These are phyloP conservation scores for Druon quercuslanigerum DNA, from an alignment of 1,140 invertebrate species.

Conservation along the genomic window DNA sequence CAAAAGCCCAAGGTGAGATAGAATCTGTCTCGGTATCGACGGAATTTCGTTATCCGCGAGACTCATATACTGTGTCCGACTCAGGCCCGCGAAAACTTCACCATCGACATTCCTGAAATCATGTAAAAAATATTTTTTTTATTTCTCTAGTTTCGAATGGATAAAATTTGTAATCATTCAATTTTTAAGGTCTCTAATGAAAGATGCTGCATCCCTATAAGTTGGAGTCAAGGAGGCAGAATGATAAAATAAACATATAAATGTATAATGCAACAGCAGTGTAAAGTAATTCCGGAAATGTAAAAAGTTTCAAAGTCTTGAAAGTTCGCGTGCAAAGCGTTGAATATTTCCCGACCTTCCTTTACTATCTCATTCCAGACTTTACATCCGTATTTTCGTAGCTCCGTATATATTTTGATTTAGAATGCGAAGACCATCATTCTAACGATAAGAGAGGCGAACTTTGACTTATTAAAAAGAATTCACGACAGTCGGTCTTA, in stretches of 20 bases:
- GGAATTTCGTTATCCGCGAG: constrained; percentile 84
- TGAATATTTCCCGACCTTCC: background rate
- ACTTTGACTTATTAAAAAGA: constrained; percentile 4
- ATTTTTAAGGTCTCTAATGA: no score
- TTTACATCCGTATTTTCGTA: background rate
- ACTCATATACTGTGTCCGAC: constrained; percentile 82
- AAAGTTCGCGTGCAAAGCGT: background rate
- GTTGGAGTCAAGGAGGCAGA: no score
- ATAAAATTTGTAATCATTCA: no score
- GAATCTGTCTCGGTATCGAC: constrained; percentile 82
- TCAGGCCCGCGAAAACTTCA: constrained; percentile 82
- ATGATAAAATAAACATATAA: no score
- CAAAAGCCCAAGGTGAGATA: constrained; percentile 82
- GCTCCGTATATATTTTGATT: background rate
- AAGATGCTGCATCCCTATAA: no score
- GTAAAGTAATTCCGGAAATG: no score
- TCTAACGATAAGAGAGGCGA: background rate
- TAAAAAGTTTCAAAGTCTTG: no score
- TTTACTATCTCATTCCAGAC: background rate
- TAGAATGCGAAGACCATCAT: constrained; percentile 10
- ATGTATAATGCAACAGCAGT: no score
- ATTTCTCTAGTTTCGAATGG: no score
- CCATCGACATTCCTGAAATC: constrained; percentile 80
- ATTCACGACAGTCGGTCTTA: background rate
- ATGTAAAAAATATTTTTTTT: constrained; percentile 20